phyloP scores from a whole-genome alignment of 2,888 invertebrate genomes.

The Rugalucina vietnamica region DNA sequence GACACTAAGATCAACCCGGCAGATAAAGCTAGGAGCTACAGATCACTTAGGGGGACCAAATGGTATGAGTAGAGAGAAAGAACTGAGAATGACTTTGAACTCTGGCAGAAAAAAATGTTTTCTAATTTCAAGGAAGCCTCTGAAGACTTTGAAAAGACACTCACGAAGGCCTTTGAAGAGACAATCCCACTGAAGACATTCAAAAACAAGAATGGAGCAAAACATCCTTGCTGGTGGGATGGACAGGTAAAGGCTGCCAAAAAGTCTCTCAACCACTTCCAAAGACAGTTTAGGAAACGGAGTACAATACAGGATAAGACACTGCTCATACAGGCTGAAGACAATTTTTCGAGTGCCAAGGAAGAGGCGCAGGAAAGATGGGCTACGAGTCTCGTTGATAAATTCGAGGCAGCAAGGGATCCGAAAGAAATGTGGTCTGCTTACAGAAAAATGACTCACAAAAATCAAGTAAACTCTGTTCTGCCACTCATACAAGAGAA shows the following conservation, averaged over 20 bases:
- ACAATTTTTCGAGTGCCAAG: neutral
- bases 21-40: neutral
- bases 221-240: slow-evolving; percentile 16
- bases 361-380: slow-evolving; percentile 9
- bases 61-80: slow-evolving; percentile 18
- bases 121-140: neutral
- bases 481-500: neutral
- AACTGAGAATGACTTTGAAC: neutral
- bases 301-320: neutral
- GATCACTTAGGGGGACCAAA: slow-evolving; percentile 14
- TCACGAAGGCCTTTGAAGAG: neutral
- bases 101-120: neutral
- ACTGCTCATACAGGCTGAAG: neutral
- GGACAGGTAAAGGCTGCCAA: neutral
- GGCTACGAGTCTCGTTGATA: neutral
- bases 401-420: neutral
- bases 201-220: neutral
- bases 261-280: neutral
- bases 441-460: slow-evolving; percentile 13
- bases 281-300: neutral
- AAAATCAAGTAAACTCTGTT: neutral
- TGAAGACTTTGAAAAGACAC: neutral
- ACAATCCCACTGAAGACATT: neutral
- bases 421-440: slow-evolving; percentile 13
- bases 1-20: neutral